Conservation (phyloP, 2,113 vertebrate genomes). For the Neopipo cinnamomea region DNA sequence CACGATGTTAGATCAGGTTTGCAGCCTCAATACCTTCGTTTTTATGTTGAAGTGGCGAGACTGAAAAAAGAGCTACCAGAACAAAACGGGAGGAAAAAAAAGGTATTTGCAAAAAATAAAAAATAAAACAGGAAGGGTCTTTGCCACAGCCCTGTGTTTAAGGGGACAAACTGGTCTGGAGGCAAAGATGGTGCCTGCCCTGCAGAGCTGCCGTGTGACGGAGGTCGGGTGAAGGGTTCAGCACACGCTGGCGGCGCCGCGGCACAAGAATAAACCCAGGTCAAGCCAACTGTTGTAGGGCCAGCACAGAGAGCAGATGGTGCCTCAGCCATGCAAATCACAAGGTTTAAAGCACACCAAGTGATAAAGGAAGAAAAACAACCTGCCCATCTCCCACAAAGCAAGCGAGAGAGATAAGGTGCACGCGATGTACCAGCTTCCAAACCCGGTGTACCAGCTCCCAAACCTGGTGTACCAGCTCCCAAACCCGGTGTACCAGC, state of each 20-base stretch:
- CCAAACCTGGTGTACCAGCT: neutral
- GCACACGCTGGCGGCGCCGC: neutral
- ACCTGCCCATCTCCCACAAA: neutral
- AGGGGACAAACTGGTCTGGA: neutral
- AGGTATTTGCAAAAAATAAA: neutral
- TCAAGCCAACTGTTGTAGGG: constrained; percentile 30
- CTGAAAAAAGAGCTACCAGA: neutral
- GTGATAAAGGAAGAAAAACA: neutral
- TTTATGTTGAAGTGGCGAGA: neutral
- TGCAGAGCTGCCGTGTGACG: neutral
- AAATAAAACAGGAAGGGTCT: neutral
- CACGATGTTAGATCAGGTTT: neutral
- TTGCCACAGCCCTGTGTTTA: neutral
- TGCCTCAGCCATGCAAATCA: constrained; percentile 31
- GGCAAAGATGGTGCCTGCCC: neutral
- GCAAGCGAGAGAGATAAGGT: neutral
- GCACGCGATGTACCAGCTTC: rapidly evolving
- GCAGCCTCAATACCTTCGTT: neutral
- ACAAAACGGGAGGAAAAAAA: neutral
- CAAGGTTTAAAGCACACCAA: neutral
- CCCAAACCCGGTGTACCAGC: neutral
- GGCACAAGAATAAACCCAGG: constrained; percentile 2
- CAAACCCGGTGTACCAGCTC: neutral
- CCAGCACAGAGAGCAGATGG: constrained; percentile 24
- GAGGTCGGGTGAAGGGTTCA: neutral